Conservation (phyloP, 2,113 vertebrate species). For the Malurus cyaneus region DNA sequence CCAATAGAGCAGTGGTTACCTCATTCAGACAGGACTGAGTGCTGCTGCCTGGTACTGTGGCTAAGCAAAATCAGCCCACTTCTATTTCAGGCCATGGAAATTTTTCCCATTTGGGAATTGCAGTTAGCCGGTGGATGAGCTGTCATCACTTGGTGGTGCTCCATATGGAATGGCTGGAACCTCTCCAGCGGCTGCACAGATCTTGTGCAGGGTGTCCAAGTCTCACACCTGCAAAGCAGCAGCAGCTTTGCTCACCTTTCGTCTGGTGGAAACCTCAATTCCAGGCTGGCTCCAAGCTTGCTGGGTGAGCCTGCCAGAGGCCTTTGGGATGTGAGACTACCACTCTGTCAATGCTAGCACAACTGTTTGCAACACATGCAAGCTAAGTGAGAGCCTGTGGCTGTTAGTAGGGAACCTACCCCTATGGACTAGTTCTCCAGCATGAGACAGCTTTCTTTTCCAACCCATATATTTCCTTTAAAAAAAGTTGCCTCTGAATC, state of each 20-base stretch:
- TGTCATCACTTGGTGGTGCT: rapidly evolving
- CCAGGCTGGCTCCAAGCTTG: not conserved
- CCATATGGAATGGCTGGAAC: not conserved
- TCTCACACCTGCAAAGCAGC: not conserved
- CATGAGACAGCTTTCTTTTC: not conserved
- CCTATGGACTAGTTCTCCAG: not conserved
- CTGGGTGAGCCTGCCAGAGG: not conserved
- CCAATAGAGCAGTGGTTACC: not conserved
- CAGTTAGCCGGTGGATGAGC: not conserved
- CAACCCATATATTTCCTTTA: not conserved
- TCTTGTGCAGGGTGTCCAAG: not conserved
- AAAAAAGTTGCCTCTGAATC: not conserved
- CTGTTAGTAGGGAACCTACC: not conserved
- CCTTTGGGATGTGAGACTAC: not conserved
- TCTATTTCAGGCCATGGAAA: not conserved
- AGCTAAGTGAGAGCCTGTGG: not conserved
- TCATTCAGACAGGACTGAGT: not conserved
- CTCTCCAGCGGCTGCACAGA: not conserved
- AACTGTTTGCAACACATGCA: not conserved
- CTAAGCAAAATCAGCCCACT: not conserved
- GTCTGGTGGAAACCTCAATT: not conserved
- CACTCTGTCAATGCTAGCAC: not conserved
- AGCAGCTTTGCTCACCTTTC: not conserved
- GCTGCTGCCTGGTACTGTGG: not conserved
- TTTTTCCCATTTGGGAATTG: not conserved